Percentiles rank a stretch among this genome's conserved stretches.
Evolutionary conservation across 2,113 vertebrate species (phyloP).

Genomic region (Apeltes quadracus): DNA sequence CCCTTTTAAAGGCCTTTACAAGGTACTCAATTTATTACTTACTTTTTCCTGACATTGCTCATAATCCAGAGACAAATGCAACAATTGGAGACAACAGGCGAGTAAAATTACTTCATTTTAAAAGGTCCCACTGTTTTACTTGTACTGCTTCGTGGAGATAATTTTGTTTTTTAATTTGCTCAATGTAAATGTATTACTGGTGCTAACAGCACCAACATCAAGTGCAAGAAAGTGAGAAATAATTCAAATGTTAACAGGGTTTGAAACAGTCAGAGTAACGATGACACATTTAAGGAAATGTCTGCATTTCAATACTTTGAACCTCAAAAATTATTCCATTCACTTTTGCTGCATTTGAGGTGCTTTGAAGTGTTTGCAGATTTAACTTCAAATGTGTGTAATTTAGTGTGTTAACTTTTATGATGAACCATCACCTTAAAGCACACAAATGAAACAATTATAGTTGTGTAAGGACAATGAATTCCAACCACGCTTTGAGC

Average conservation of each 20-base stretch:
- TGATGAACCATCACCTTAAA: constrained; percentile 32
- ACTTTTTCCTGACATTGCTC: neutral
- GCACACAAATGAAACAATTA: constrained; percentile 20
- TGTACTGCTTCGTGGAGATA: neutral
- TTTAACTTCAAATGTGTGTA: neutral
- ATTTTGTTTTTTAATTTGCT: neutral
- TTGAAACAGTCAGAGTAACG: neutral
- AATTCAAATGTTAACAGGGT: neutral
- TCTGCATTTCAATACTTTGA: neutral
- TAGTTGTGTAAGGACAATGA: constrained; percentile 39
- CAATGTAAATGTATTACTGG: neutral
- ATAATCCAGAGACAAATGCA: neutral
- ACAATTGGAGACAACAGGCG: neutral
- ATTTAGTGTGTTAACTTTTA: neutral
- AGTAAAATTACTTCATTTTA: neutral
- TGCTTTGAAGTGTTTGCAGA: neutral
- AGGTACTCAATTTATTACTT: neutral
- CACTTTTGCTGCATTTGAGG: neutral
- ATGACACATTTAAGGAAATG: neutral
- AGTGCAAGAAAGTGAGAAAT: neutral
- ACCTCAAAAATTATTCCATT: neutral
- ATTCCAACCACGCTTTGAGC: constrained; percentile 43
- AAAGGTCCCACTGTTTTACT: neutral
- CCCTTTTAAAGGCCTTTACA: neutral
- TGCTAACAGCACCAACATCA: neutral